Evolutionary conservation across 1,140 invertebrate genomes (phyloP), one percentile per base, ranked within the genome.

Genomic region (Solenopsis invicta): DNA sequence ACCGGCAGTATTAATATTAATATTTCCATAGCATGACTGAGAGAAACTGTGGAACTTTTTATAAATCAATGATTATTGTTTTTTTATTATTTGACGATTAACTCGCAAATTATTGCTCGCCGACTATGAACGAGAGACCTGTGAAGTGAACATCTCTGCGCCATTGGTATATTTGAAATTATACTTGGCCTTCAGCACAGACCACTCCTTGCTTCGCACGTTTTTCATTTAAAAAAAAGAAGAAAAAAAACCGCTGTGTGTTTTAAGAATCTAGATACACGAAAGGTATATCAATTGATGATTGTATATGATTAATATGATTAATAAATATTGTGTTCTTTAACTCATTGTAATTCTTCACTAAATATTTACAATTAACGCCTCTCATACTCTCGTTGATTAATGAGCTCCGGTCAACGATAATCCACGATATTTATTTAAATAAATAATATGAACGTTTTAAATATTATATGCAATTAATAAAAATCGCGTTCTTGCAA

Each of bases 251-350:
- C 10, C 50, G 8, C 4, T 21, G 54, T 8, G 10, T 24, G 9
- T 16, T 24, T n/a, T 34, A 21, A 56, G 50, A 75, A 76, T 76
- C 29, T 54, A 72, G n/a, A 75, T 37, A n/a, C 37, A n/a, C 10
- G 21, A 76, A 45, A 76, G 12, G 16, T 75, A 74, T 21, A 18
- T 75, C 34, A 56, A 41, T 24, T 76, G 12, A 21, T 4, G 29
- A 62, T 21, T 21, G 2, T 45, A 3, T 29, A 29, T 2, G 2
- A 29, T 29, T 29, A 29, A 3, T 29, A 29, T 2, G 2, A 29
- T 29, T 29, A 29, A 29, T 29, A 29, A 29, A 29, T 29, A 29
- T 29, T 29, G 29, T 29, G 29, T 29, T 29, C 29, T 29, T 29
- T 0, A 29, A 29, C 29, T 29, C 29, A 2, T 69, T 69, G 66